Percentiles rank a stretch among this genome's conserved stretches.
These are phyloP conservation scores for Coryphaenoides rupestris DNA, from an alignment of 2,113 vertebrate species.

Conservation along the genomic window DNA sequence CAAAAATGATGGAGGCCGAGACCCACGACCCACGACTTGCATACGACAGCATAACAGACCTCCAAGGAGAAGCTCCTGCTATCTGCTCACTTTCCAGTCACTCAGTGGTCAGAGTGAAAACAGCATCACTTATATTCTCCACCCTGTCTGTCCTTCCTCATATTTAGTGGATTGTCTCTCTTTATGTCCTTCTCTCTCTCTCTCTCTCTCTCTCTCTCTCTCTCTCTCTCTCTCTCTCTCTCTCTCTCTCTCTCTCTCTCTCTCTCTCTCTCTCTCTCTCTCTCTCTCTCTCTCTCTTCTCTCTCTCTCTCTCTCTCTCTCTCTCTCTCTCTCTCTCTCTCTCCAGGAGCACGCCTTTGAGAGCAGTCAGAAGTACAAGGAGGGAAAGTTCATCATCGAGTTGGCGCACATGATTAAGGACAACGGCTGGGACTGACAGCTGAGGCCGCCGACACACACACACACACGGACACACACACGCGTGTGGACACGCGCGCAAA, in stretches of 20 bases:
- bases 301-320: conserved; percentile 16
- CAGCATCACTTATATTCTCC: too few relatives aligned
- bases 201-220: not conserved
- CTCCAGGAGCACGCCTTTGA: conserved; percentile 96
- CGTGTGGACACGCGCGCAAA: too few relatives aligned
- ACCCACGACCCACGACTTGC: too few relatives aligned
- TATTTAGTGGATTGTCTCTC: too few relatives aligned
- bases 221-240: too few relatives aligned
- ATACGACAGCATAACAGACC: too few relatives aligned
- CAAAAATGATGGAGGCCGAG: too few relatives aligned
- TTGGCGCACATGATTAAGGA: conserved; percentile 99
- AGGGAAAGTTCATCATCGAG: conserved; percentile 99
- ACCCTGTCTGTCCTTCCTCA: not conserved
- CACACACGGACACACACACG: not conserved
- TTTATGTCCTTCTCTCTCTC: too few relatives aligned
- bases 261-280: conserved; percentile 5
- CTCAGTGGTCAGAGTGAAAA: too few relatives aligned
- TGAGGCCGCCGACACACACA: conserved; percentile 28
- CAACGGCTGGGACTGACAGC: conserved; percentile 95
- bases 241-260: not conserved
- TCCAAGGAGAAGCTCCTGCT: too few relatives aligned
- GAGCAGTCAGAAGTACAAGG: conserved; percentile 99
- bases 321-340: conserved; percentile 11
- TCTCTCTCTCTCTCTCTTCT: conserved; percentile 1
- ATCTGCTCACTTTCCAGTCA: too few relatives aligned